Percentiles rank a stretch among this genome's conserved stretches.
Conservation (phyloP, 2,797 vertebrate species). For the Eurystomus glaucurus region DNA sequence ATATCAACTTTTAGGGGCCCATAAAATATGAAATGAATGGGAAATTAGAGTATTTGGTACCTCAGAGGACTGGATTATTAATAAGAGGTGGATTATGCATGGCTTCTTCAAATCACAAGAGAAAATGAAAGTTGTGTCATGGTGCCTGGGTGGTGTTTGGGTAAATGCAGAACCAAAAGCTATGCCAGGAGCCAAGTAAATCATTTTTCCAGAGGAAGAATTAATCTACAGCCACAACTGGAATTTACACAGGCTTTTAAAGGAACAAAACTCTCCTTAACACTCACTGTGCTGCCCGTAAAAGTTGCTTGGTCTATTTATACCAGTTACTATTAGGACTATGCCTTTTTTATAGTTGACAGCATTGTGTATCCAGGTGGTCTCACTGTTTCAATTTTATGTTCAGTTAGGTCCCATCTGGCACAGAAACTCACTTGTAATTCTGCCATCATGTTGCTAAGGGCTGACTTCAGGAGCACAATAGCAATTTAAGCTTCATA, state of each 20-base stretch:
- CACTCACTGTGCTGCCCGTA: neutral
- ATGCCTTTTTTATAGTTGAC: neutral
- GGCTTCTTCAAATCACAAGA: constrained; percentile 2
- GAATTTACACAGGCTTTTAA: neutral
- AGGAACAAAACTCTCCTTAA: neutral
- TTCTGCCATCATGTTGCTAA: neutral
- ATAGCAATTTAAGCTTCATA: neutral
- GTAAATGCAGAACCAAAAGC: constrained; percentile 12
- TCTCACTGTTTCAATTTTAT: constrained; percentile 22
- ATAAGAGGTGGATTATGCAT: neutral
- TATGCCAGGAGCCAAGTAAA: neutral
- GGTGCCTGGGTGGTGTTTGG: neutral
- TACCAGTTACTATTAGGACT: neutral
- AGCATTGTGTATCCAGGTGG: constrained; percentile 9
- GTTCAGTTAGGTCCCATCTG: constrained; percentile 16
- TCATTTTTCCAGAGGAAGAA: neutral
- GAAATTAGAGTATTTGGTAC: neutral
- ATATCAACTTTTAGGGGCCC: constrained; percentile 13
- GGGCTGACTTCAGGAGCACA: neutral
- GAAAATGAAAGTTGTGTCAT: neutral
- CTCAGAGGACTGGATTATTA: constrained; percentile 6
- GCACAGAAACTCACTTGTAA: neutral
- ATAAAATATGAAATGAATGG: constrained; percentile 39
- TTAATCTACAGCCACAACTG: neutral
- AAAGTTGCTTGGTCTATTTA: neutral